Evolutionary conservation across 1,140 invertebrate genomes (phyloP).

Genomic region (Nomia melanderi): DNA sequence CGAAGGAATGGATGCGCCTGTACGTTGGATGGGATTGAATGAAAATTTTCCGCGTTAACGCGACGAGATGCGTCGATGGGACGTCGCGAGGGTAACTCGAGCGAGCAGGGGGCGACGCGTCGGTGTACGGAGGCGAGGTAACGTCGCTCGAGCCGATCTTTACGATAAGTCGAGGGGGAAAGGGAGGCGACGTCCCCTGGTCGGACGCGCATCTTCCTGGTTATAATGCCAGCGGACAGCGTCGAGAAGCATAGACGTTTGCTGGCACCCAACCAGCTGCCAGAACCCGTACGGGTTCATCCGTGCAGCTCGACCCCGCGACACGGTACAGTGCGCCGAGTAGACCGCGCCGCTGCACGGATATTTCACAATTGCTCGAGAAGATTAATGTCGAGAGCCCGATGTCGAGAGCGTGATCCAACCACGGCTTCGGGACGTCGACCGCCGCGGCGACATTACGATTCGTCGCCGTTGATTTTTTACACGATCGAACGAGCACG

Average conservation of each 20-base stretch:
- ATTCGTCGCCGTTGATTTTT: background rate
- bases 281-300: conserved; percentile 73
- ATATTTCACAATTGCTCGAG: conserved; percentile 31
- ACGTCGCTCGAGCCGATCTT: conserved; percentile 32
- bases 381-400: conserved; percentile 21
- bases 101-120: background rate
- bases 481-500: background rate
- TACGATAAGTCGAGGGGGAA: conserved; percentile 13
- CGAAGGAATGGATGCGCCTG: no score
- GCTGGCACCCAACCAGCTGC: conserved; percentile 72
- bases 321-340: conserved; percentile 17
- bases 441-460: background rate
- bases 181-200: conserved; percentile 53
- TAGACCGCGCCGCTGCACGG: background rate
- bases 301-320: conserved; percentile 21
- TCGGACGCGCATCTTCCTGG: conserved; percentile 69
- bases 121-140: background rate
- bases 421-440: background rate
- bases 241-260: conserved; percentile 67
- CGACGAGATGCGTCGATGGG: background rate
- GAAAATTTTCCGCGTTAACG: no score
- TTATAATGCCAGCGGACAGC: conserved; percentile 75
- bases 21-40: no score
- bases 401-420: background rate
- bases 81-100: background rate